phyloP scores from a whole-genome alignment of 2,888 invertebrate genomes.

The Orthonevra nobilis region DNA sequence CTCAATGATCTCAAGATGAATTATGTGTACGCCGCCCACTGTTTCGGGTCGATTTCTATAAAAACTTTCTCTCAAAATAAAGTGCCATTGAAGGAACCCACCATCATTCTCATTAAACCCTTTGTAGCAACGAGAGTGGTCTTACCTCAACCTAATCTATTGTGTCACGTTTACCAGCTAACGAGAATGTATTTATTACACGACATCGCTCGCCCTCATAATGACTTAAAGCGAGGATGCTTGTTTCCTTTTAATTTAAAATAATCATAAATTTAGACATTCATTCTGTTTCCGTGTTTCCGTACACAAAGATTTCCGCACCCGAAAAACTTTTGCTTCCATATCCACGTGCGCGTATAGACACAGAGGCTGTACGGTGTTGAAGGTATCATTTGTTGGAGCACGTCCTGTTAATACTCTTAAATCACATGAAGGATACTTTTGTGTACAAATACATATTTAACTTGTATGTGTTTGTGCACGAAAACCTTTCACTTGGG shows the following conservation, averaged over 20 bases:
- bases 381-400: conserved; percentile 59
- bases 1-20: neutral
- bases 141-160: conserved; percentile 60
- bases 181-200: conserved; percentile 67
- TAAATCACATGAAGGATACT: conserved; percentile 69
- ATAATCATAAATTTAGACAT: conserved; percentile 79
- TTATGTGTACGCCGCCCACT: neutral
- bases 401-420: conserved; percentile 68
- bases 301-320: conserved; percentile 58
- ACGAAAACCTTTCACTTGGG: conserved; percentile 17
- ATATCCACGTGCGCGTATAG: no score
- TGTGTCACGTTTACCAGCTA: conserved; percentile 52
- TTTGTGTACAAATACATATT: conserved; percentile 50
- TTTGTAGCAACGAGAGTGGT: neutral
- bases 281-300: conserved; percentile 76
- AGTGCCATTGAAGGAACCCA: no score
- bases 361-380: conserved; percentile 13
- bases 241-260: conserved; percentile 79
- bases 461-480: conserved; percentile 23
- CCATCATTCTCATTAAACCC: conserved; percentile 15
- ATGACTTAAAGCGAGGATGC: conserved; percentile 63
- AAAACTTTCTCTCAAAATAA: no score
- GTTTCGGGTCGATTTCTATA: neutral
- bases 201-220: conserved; percentile 46
- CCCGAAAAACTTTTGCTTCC: neutral